These are phyloP conservation scores for Camptogramma bilineatum DNA, from an alignment of 2,888 invertebrate genomes.

Conservation along the genomic window DNA sequence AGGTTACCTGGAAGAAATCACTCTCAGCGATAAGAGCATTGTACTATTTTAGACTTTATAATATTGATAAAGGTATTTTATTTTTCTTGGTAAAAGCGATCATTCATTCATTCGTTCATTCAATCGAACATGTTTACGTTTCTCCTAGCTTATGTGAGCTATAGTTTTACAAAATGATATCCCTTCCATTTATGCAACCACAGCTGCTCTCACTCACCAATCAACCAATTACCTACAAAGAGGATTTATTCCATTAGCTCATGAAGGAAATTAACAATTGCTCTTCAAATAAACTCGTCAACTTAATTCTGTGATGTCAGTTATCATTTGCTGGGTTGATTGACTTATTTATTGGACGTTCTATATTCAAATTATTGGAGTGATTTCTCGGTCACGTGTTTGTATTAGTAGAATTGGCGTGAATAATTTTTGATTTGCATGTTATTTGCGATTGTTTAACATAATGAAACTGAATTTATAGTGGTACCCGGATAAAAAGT, in stretches of 20 bases:
- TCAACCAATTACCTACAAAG: slow-evolving; percentile 79
- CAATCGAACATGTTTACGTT: no score
- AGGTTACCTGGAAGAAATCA: no score
- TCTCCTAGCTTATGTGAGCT: no score
- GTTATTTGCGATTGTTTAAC: neutral
- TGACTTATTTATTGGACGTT: slow-evolving; percentile 62
- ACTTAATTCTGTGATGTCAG: slow-evolving; percentile 79
- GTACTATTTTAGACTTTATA: no score
- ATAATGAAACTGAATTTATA: neutral
- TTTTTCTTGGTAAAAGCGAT: no score
- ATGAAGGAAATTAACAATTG: slow-evolving; percentile 85
- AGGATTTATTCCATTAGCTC: slow-evolving; percentile 83
- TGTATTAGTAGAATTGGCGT: neutral
- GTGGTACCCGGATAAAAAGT: no score
- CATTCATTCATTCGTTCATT: no score
- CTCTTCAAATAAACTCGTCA: slow-evolving; percentile 81
- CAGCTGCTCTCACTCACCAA: slow-evolving; percentile 54
- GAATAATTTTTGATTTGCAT: neutral
- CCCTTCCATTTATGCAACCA: slow-evolving; percentile 25
- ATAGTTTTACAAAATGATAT: neutral
- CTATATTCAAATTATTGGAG: slow-evolving; percentile 26
- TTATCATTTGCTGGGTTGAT: slow-evolving; percentile 68
- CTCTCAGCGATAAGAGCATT: no score
- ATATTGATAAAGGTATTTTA: no score
- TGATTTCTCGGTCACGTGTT: slow-evolving; percentile 12